phyloP scores from a whole-genome alignment of 2,113 vertebrate genomes.

The Oceanodroma tethys region DNA sequence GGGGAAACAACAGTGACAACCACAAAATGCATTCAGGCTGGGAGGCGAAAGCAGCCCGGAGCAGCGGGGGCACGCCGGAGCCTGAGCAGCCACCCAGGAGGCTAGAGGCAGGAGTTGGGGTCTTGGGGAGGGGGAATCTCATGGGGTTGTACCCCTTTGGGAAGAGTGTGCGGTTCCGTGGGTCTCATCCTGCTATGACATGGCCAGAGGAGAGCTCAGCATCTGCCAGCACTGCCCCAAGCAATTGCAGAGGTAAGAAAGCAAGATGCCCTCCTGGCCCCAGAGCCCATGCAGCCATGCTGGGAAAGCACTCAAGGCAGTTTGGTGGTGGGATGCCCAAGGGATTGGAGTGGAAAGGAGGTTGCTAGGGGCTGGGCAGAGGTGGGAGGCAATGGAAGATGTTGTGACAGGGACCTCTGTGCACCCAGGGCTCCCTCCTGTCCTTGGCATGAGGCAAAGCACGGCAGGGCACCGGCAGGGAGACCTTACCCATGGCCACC shows the following conservation, averaged over 20 bases:
- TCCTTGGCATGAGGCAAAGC: slow-evolving; percentile 22
- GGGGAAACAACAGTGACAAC: slow-evolving; percentile 39
- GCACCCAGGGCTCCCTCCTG: slow-evolving; percentile 19
- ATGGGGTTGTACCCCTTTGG: not conserved
- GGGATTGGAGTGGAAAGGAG: not conserved
- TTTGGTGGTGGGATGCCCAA: not conserved
- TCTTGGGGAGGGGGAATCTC: not conserved
- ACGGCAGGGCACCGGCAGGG: not conserved
- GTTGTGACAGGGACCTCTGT: not conserved
- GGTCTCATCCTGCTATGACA: not conserved
- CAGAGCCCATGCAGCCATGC: slow-evolving; percentile 30
- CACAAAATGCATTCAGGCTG: slow-evolving; percentile 30
- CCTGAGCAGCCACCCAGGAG: not conserved
- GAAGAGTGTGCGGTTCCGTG: not conserved
- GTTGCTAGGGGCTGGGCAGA: not conserved
- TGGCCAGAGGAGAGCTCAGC: slow-evolving; percentile 5
- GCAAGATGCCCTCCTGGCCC: not conserved
- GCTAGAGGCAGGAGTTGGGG: not conserved
- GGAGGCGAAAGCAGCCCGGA: not conserved
- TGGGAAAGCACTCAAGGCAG: not conserved
- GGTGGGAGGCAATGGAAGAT: not conserved
- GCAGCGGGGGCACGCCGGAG: not conserved
- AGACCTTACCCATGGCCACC: not conserved
- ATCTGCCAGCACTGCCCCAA: not conserved
- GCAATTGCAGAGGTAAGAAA: slow-evolving; percentile 9